These are phyloP conservation scores for Plectropomus leopardus DNA, from an alignment of 2,113 vertebrate species.

Conservation along the genomic window DNA sequence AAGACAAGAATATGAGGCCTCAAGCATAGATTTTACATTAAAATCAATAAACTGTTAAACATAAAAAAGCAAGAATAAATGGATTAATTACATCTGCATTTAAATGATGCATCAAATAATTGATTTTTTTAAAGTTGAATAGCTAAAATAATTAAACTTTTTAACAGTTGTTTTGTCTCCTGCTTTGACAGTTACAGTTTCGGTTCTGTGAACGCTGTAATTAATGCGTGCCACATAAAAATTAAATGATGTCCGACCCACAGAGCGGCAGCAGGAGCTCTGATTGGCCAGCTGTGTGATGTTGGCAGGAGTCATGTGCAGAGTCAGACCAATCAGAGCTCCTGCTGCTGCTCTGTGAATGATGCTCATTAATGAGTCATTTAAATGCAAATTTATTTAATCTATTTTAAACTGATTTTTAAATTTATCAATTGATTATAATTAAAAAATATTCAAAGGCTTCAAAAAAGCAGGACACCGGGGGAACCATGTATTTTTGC, in stretches of 20 bases:
- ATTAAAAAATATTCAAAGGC: not conserved
- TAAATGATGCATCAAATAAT: not conserved
- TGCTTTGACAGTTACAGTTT: not conserved
- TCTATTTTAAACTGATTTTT: not conserved
- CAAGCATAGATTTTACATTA: not conserved
- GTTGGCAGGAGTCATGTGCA: not conserved
- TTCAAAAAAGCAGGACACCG: not conserved
- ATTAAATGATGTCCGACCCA: not conserved
- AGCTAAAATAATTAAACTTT: not conserved
- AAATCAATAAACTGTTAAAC: not conserved
- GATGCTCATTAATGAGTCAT: conserved; percentile 20
- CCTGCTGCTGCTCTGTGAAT: conserved; percentile 1
- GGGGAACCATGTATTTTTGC: not conserved
- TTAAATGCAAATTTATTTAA: conserved; percentile 37
- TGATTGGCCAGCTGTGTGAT: conserved; percentile 10
- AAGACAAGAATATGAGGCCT: not conserved
- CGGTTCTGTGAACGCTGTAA: not conserved
- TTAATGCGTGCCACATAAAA: not conserved
- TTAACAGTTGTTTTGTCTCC: not conserved
- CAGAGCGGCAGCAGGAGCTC: conserved; percentile 9
- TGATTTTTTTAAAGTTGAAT: not conserved
- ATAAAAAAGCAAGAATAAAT: not conserved
- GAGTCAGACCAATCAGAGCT: conserved; percentile 15
- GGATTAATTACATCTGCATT: conserved; percentile 12
- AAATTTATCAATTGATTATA: conserved; percentile 1